Evolutionary conservation across 2,113 vertebrate species (phyloP).

Genomic region (Ictalurus furcatus): DNA sequence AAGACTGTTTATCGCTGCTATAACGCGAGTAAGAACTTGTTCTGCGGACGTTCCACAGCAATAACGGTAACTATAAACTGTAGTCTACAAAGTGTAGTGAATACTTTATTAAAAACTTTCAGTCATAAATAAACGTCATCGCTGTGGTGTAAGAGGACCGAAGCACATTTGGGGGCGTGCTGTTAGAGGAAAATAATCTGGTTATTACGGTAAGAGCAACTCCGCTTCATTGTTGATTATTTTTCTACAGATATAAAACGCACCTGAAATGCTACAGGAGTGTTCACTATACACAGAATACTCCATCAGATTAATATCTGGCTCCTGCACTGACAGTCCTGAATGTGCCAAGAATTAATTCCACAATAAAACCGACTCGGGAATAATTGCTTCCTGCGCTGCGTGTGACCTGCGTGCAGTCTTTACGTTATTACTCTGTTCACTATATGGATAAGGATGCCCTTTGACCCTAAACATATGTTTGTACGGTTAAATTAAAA

Average conservation of each 20-base stretch:
- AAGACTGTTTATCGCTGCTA: neutral
- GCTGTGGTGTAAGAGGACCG: too few relatives aligned
- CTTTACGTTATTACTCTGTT: neutral
- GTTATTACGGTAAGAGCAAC: neutral
- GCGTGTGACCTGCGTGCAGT: neutral
- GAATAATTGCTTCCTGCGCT: slow-evolving; percentile 4
- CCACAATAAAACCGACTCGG: neutral
- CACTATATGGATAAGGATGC: neutral
- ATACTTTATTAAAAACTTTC: neutral
- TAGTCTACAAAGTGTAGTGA: neutral
- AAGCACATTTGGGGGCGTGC: neutral
- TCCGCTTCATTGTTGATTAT: neutral
- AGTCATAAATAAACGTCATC: neutral
- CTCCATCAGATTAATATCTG: neutral
- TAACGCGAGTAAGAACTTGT: neutral
- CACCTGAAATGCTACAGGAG: neutral
- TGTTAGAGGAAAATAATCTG: neutral
- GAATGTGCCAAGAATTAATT: slow-evolving; percentile 13
- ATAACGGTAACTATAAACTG: neutral
- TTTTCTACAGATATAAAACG: neutral
- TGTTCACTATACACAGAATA: neutral
- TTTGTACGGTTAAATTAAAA: neutral
- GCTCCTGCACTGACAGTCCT: neutral
- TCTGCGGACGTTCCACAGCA: neutral
- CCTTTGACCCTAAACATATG: neutral